phyloP scores from a whole-genome alignment of 2,888 invertebrate genomes.

The Pediacus dermestoides region DNA sequence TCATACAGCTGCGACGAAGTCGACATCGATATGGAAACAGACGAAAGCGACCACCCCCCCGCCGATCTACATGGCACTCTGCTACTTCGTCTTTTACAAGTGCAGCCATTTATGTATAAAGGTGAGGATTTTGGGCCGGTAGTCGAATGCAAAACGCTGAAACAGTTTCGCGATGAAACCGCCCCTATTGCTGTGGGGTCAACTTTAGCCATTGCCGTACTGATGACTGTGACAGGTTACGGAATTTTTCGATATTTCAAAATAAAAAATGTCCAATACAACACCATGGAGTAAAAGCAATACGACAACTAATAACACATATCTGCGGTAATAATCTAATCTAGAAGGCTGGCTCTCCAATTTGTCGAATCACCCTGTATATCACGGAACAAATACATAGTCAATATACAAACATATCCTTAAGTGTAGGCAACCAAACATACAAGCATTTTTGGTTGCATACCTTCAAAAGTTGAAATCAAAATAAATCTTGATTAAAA shows the following conservation, averaged over 20 bases:
- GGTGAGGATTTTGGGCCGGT: slow-evolving; percentile 67
- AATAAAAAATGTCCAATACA: slow-evolving; percentile 87
- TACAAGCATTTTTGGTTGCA: too few relatives aligned
- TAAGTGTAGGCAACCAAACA: too few relatives aligned
- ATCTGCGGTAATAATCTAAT: too few relatives aligned
- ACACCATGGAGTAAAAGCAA: slow-evolving; percentile 82
- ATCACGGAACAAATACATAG: too few relatives aligned
- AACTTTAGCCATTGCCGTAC: slow-evolving; percentile 75
- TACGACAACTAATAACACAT: too few relatives aligned
- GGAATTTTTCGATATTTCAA: slow-evolving; percentile 83
- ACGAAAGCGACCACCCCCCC: slow-evolving; percentile 43
- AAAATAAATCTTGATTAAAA: too few relatives aligned
- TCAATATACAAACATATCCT: too few relatives aligned
- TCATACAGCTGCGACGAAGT: slow-evolving; percentile 77
- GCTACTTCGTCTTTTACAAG: slow-evolving; percentile 42
- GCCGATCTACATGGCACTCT: slow-evolving; percentile 43
- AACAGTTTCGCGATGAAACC: slow-evolving; percentile 69
- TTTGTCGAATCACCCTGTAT: too few relatives aligned
- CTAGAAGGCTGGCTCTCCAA: too few relatives aligned
- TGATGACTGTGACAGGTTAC: slow-evolving; percentile 79
- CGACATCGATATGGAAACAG: slow-evolving; percentile 58
- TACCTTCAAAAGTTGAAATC: too few relatives aligned
- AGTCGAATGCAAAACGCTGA: slow-evolving; percentile 62
- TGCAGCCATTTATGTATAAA: slow-evolving; percentile 88
- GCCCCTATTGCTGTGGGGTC: slow-evolving; percentile 82